Conservation (phyloP, 2,113 vertebrate genomes). For the Acrocephalus kingi region DNA sequence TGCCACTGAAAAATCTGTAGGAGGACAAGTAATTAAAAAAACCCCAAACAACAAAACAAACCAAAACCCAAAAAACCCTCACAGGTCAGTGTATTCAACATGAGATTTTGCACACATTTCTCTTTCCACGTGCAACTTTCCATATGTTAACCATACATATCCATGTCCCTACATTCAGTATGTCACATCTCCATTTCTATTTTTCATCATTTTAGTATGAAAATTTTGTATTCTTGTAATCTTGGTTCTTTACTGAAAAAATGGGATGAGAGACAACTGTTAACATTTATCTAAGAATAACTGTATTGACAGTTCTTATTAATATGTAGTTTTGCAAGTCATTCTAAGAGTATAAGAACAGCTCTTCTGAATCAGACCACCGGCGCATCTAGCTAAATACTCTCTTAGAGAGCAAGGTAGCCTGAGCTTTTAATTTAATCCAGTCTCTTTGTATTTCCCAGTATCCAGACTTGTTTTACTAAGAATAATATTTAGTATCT, state of each 20-base stretch:
- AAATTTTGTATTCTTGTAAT: neutral
- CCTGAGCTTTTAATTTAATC: neutral
- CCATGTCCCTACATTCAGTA: neutral
- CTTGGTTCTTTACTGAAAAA: neutral
- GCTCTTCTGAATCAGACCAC: neutral
- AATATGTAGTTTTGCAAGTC: neutral
- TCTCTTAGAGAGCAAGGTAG: neutral
- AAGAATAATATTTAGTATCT: neutral
- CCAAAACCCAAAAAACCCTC: neutral
- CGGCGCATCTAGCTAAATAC: neutral
- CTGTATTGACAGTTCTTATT: neutral
- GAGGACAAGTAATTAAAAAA: neutral
- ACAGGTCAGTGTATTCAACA: neutral
- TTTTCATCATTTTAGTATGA: neutral
- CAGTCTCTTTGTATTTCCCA: neutral
- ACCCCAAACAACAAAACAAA: neutral
- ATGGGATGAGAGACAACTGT: neutral
- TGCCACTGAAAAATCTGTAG: neutral
- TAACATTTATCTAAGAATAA: neutral
- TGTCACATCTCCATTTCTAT: neutral
- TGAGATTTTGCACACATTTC: neutral
- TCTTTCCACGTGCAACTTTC: neutral
- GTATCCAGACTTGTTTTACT: neutral
- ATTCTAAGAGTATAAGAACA: neutral
- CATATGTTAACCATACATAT: neutral